Base-by-base conservation (phyloP, 2,797 vertebrate genomes). In the Myotis findleyi region DNA sequence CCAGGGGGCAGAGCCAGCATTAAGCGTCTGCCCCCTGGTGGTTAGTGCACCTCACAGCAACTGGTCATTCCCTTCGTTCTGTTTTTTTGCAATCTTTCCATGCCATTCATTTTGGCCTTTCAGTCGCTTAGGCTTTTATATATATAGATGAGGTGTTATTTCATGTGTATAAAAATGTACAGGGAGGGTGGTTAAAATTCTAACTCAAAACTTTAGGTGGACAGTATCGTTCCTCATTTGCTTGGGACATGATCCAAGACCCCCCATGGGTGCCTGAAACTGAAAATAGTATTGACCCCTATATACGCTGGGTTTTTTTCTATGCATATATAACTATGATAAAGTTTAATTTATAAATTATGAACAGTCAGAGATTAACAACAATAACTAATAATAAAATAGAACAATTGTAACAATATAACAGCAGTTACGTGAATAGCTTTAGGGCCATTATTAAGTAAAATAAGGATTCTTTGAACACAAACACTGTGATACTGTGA, bases 51-150 rank as follows among this genome's bases (percentile, higher is more conserved):
- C 57, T 59, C 25, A 59, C 25, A 59, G 57, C 11, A 10, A 59
- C 25, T 11, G 2, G 13, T 49, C 4, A 1, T 49, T 49, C 47
- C 4, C 1, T 49, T 59, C 10, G 0, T 59, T 59, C 57, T 25
- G 23, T 25, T 57, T 10, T 10, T 1, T 57, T 57, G 8, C 23
- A 23, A 25, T 57, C 9, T 1, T 57, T 23, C 55, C 0, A 3
- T 57, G 10, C 10, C 10, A 11, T 44, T 57, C 55, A 57, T 25
- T 57, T 4, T 10, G 2, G 21, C 5, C 3, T 57, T 23, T 59
- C 57, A 59, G 57, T 59, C 12, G 25, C 57, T 59, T 59, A 25
- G 57, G 57, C 25, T 59, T 4, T 59, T 59, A 12, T 59, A 59
- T 59, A 59, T 27, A 75, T 5, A 81, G n/a, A 0, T 44, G 12